Evolutionary conservation across 2,797 vertebrate species (phyloP), one percentile per base, ranked within the genome.

Genomic region (Saguinus oedipus): DNA sequence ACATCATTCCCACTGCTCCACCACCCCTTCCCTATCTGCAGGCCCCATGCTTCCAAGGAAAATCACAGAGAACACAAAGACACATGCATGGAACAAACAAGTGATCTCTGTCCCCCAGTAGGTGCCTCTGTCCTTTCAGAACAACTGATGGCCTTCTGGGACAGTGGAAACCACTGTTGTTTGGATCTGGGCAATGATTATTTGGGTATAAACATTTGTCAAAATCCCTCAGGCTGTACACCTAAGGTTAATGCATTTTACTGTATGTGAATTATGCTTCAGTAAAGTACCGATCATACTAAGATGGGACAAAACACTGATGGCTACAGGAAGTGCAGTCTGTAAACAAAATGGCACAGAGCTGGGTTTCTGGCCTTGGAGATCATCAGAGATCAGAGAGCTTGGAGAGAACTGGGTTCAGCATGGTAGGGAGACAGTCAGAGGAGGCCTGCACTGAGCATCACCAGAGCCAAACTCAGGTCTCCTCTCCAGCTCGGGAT

Each of bases 371-470:
- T 30, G 39, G 39, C 44, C 61, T 82, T 74, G 78, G 74, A 50
- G 46, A 75, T 0, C 4, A 1, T 22, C 42, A 68, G 57, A 57
- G 33, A 44, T 0, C 0, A 39, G 10, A 9, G 17, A 27, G 44
- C 83, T 15, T 39, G 14, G 39, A 36, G 9, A 76, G 44, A 70
- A 53, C 4, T 0, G 0, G 6, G 17, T 13, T 44, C 14, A 26
- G 26, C 48, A 12, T 0, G 14, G 53, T 39, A 10, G 36, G 17
- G 2, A 24, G 13, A 2, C 0, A 8, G 27, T 46, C 39, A 26
- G 22, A 48, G 46, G 30, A 74, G 9, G 17, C 4, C 64, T 2
- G 7, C 4, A 33, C n/a, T 30, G 36, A 84, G 42, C 68, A 61
- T 44, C 48, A 27, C 6, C 50, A 53, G 87, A 61, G 19, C 5